Base-by-base conservation (phyloP, 1,140 invertebrate genomes). In the Tetramorium alpestre region DNA sequence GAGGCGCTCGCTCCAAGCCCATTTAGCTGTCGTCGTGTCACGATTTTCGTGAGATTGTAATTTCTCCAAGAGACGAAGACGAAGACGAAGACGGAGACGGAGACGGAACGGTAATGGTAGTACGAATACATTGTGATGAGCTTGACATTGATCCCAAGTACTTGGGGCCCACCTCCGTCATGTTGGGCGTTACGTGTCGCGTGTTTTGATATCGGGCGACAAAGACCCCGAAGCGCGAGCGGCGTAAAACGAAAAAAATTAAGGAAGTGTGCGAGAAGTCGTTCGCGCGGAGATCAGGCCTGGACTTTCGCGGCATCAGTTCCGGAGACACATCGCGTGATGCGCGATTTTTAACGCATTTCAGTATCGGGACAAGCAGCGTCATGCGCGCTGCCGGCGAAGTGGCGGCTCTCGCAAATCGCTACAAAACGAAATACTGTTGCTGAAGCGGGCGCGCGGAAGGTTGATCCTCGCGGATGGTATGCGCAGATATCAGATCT, bases 21-120 rank as follows among this genome's bases (percentile, higher is more conserved):
- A 85, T 85, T 85, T 85, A 65, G 58, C 44, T 75, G 82, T 78
- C 75, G 70, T 62, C 69, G 80, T 73, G 80, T 82, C 80, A 84
- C 41, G 80, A 75, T 84, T 84, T 84, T 84, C 80, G 25, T 73
- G 80, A 73, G 80, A 75, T 62, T 75, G 69, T 84, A 84, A 84
- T 75, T 84, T 75, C 80, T 73, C 25, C 38, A 38, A 75, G 58
- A 56, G 41, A 60, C 38, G n/a, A 38, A 11, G n/a, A 51, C 64
- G 78, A 47, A 56, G 41, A 60, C 38, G n/a, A 38, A 11, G n/a
- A 51, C 64, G 78, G 38, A 33, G 28, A 33, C 1, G 28, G 28
- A 7, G n/a, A 54, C 54, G 67, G 41, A 7, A 13, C n/a, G 65
- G 33, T 22, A 18, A 47, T 69, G 65, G 77, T 69, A 25, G 62